Evolutionary conservation across 2,797 vertebrate species (phyloP), one percentile per base, ranked within the genome.

Genomic region (Myioborus miniatus): DNA sequence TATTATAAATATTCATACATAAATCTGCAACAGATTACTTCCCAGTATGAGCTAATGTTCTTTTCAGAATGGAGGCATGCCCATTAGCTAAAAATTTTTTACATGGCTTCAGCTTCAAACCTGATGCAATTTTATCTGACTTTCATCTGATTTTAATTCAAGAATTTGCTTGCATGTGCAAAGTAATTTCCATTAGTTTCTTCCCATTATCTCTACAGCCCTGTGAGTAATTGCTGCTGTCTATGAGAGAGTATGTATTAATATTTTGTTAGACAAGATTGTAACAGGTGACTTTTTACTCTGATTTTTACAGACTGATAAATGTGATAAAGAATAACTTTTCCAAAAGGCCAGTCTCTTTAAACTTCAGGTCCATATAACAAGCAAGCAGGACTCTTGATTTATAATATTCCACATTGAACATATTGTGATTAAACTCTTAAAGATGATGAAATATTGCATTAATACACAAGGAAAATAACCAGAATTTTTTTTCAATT

Each of bases 71-170:
- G 30, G 64, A 81, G 30, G 12, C 41, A 41, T 56, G 18, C 11
- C 30, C 44, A 10, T 87, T 88, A 91, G 44, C 46, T 68, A 58
- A 84, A 67, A 43, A 0, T 3, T 37, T 47, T 26, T 3, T 67
- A 37, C 29, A 36, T 65, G 27, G 43, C 58, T 92, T 84, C 70
- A 50, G 18, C 47, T 83, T 89, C 80, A 95, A 92, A 87, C 41
- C 32, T 68, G 24, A 4, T 83, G 46, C 59, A n/a, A 29, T 92
- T 91, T 92, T 87, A 49, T 83, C 55, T 91, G 79, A 55, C 60
- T 87, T 75, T 39, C 80, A 64, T 92, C 69, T 94, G 65, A 81
- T 95, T 96, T 96, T 83, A 93, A 90, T 92, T 89, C 78, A 89
- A 87, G 83, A 74, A 87, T 92, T 87, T 88, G 62, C 70, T 79